These are phyloP conservation scores for Noctuana brunneofusca DNA, from an alignment of 2,888 invertebrate genomes.

Conservation along the genomic window DNA sequence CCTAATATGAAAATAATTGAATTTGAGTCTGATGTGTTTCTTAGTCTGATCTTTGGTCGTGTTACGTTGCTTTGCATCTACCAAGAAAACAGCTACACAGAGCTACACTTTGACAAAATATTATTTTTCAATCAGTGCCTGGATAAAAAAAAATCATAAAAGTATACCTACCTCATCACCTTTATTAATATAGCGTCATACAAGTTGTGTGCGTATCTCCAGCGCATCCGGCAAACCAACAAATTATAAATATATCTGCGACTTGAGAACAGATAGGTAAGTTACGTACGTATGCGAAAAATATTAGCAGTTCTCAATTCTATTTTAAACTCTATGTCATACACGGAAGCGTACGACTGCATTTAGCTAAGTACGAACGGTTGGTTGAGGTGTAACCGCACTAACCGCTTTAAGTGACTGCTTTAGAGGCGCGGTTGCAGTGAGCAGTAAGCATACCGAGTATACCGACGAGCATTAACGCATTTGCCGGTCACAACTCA, in stretches of 20 bases:
- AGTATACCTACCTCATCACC: background rate
- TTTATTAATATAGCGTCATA: background rate
- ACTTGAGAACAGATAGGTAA: constrained; percentile 4
- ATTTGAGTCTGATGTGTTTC: too few relatives aligned
- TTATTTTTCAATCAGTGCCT: background rate
- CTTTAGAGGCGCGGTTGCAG: constrained; percentile 25
- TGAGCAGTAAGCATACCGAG: constrained; percentile 13
- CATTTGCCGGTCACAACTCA: constrained; percentile 28
- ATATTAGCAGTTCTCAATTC: constrained; percentile 15
- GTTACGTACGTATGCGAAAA: background rate
- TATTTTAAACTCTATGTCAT: constrained; percentile 27
- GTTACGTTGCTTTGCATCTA: too few relatives aligned
- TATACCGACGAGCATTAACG: constrained; percentile 15
- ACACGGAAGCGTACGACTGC: constrained; percentile 16
- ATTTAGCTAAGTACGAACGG: constrained; percentile 5
- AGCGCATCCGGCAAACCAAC: constrained; percentile 13
- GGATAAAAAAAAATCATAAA: background rate
- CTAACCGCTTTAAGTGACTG: constrained; percentile 38
- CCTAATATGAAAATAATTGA: too few relatives aligned
- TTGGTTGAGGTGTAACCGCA: constrained; percentile 26
- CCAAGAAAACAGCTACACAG: too few relatives aligned
- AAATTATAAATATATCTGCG: constrained; percentile 9
- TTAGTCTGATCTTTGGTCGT: too few relatives aligned
- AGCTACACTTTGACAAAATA: too few relatives aligned
- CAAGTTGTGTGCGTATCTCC: background rate